These are phyloP conservation scores for Diadema setosum DNA, from an alignment of 35 echinoderm and acorn worm genomes.

Conservation along the genomic window DNA sequence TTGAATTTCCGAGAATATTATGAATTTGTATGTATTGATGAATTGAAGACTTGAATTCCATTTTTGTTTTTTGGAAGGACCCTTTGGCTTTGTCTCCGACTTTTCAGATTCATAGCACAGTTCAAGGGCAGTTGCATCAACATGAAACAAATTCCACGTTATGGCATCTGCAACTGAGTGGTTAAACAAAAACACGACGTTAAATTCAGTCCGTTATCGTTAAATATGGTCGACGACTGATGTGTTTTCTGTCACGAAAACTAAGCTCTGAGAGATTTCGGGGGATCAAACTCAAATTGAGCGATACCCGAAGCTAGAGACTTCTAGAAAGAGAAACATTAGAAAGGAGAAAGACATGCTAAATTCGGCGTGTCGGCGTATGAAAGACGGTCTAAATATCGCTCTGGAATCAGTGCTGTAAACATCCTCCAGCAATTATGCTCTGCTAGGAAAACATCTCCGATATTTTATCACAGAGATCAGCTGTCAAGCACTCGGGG, in stretches of 20 bases:
- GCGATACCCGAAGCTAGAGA: not conserved
- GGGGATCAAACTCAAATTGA: not conserved
- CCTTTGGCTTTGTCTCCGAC: no score
- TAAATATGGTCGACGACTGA: no score
- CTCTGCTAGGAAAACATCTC: conserved; percentile 5
- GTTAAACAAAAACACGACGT: no score
- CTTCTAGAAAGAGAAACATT: not conserved
- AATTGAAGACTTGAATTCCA: no score
- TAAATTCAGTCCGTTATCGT: no score
- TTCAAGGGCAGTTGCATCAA: no score
- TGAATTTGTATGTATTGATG: no score
- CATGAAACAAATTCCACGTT: no score
- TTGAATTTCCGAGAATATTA: no score
- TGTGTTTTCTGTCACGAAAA: not conserved
- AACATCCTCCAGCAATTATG: conserved; percentile 1
- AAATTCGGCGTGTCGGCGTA: conserved; percentile 17
- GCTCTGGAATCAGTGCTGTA: not conserved
- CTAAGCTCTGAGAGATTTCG: not conserved
- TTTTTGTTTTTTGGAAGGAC: no score
- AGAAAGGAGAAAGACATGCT: not conserved
- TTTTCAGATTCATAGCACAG: no score
- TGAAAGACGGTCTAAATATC: not conserved
- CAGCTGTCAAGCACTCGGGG: not conserved
- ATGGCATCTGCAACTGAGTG: no score
- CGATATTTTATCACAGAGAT: conserved; percentile 4